These are phyloP conservation scores for Nemotelus pantherinus DNA, from an alignment of 2,888 invertebrate species.

Conservation along the genomic window DNA sequence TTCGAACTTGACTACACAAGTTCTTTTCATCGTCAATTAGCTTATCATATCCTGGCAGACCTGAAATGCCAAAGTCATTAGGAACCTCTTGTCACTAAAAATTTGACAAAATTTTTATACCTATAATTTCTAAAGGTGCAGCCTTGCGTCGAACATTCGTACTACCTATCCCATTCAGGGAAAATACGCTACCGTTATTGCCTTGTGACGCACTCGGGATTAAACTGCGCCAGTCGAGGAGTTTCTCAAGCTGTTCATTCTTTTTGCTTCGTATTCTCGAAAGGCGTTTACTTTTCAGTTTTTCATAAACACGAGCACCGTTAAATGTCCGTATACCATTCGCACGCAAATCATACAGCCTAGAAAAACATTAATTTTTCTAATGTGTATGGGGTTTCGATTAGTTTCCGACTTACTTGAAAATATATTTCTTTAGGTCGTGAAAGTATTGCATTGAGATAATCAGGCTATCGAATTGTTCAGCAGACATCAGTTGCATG, in stretches of 20 bases:
- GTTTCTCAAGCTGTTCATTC: constrained; percentile 47
- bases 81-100: constrained; percentile 53
- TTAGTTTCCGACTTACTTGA: constrained; percentile 61
- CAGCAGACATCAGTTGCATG: constrained; percentile 78
- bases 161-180: neutral
- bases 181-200: neutral
- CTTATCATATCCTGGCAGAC: constrained; percentile 81
- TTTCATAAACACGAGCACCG: constrained; percentile 73
- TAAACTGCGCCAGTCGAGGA: constrained; percentile 55
- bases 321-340: constrained; percentile 76
- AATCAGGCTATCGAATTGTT: constrained; percentile 79
- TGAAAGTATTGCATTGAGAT: constrained; percentile 79
- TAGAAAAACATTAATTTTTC: constrained; percentile 53
- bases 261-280: constrained; percentile 56
- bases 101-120: constrained; percentile 48
- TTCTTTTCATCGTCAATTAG: constrained; percentile 77
- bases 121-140: constrained; percentile 61
- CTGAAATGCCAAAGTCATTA: constrained; percentile 66
- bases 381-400: neutral
- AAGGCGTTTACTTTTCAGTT: constrained; percentile 69
- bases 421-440: constrained; percentile 72
- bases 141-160: constrained; percentile 59
- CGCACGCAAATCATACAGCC: constrained; percentile 73
- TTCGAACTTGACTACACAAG: constrained; percentile 78
- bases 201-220: neutral